Conservation (phyloP, 1,140 invertebrate species). For the Lucilia sericata region DNA sequence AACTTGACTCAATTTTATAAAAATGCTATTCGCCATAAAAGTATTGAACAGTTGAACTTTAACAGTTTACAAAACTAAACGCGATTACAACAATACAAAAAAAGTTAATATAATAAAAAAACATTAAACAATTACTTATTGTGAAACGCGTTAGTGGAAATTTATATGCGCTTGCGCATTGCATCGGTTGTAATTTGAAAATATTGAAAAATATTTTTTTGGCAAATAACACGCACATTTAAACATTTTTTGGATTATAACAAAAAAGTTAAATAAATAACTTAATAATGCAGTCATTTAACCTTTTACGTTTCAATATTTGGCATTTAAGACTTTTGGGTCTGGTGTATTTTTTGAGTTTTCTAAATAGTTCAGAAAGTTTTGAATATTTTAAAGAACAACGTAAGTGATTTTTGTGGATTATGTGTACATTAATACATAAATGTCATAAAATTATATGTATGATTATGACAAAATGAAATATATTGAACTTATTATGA, state of each 20-base stretch:
- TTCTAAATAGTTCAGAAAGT: background rate
- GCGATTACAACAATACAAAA: background rate
- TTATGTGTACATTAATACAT: background rate
- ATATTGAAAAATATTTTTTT: background rate
- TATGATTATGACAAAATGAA: no score
- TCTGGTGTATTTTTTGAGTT: conserved; percentile 9
- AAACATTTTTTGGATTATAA: no score
- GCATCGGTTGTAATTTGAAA: background rate
- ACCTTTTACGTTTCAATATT: background rate
- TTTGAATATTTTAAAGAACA: conserved; percentile 45
- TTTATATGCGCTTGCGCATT: conserved; percentile 25
- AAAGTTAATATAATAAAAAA: background rate
- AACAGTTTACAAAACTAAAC: background rate
- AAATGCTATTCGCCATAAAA: background rate
- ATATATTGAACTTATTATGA: no score
- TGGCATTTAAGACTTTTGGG: conserved; percentile 33
- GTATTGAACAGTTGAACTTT: conserved; percentile 29
- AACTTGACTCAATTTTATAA: conserved; percentile 33
- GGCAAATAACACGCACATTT: background rate
- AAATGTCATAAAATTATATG: no score
- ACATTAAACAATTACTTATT: background rate
- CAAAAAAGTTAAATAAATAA: background rate
- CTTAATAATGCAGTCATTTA: conserved; percentile 27
- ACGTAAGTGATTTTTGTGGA: conserved; percentile 24
- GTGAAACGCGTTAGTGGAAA: background rate